Conservation (phyloP, 2,888 invertebrate genomes). For the Pseudoips prasinana region DNA sequence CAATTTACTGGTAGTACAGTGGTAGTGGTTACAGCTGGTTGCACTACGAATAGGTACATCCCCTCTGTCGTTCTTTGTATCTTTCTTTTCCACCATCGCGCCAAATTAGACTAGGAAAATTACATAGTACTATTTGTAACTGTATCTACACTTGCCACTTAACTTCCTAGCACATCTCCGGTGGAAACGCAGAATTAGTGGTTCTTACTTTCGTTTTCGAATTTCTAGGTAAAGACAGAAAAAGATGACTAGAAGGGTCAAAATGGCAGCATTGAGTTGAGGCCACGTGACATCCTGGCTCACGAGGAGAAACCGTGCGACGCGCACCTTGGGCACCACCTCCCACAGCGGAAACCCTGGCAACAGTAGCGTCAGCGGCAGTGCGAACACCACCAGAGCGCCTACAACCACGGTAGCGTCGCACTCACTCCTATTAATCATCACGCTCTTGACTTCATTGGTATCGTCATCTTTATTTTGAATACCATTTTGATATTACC, state of each 20-base stretch:
- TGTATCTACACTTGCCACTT: no score
- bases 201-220: constrained; percentile 61
- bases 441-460: no score
- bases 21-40: no score
- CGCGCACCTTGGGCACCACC: constrained; percentile 59
- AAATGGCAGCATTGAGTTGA: constrained; percentile 50
- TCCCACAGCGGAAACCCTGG: constrained; percentile 65
- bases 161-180: no score
- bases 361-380: constrained; percentile 62
- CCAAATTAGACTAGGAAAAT: no score
- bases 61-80: no score
- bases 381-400: constrained; percentile 51
- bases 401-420: constrained; percentile 38
- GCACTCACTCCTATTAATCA: constrained; percentile 43
- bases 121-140: no score
- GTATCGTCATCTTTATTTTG: no score
- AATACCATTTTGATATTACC: no score
- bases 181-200: background rate
- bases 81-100: no score
- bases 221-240: constrained; percentile 68
- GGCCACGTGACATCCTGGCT: constrained; percentile 55
- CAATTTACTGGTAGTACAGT: no score
- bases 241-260: constrained; percentile 46
- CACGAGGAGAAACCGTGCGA: constrained; percentile 54
- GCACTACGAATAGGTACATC: no score